Percentiles rank a stretch among this genome's conserved stretches.
phyloP scores from a whole-genome alignment of 1,140 invertebrate genomes.

The Whitmania pigra region DNA sequence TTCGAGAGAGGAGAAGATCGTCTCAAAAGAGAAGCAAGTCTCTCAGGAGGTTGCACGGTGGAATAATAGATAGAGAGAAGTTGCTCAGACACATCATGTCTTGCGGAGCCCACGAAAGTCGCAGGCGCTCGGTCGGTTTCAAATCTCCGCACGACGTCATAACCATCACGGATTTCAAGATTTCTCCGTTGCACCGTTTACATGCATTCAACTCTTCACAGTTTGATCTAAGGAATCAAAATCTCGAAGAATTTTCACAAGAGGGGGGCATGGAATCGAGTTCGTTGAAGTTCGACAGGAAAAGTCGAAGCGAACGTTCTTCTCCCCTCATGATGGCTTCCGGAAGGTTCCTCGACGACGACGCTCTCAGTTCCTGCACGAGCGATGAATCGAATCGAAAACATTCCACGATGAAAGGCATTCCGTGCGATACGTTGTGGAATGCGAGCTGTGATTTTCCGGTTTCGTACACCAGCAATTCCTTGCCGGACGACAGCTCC shows the following conservation, averaged over 20 bases:
- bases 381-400: not conserved
- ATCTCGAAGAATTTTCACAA: not conserved
- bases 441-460: conserved; percentile 4
- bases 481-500: conserved; percentile 4
- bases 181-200: conserved; percentile 10
- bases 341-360: not conserved
- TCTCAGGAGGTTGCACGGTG: conserved; percentile 4
- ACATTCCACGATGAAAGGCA: not conserved
- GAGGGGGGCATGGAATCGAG: not conserved
- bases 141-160: not conserved
- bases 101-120: not conserved
- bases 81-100: conserved; percentile 9
- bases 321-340: conserved; percentile 14
- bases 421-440: not conserved
- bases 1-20: conserved; percentile 2
- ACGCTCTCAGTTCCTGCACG: not conserved
- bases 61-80: conserved; percentile 3
- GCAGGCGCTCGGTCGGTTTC: not conserved
- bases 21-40: conserved; percentile 11
- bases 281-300: conserved; percentile 6
- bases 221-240: not conserved
- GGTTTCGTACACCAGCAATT: not conserved
- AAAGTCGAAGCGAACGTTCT: conserved; percentile 16
- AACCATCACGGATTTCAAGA: conserved; percentile 1
- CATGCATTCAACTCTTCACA: not conserved